phyloP scores from a whole-genome alignment of 1,140 invertebrate genomes.

The Drosophila willistoni region DNA sequence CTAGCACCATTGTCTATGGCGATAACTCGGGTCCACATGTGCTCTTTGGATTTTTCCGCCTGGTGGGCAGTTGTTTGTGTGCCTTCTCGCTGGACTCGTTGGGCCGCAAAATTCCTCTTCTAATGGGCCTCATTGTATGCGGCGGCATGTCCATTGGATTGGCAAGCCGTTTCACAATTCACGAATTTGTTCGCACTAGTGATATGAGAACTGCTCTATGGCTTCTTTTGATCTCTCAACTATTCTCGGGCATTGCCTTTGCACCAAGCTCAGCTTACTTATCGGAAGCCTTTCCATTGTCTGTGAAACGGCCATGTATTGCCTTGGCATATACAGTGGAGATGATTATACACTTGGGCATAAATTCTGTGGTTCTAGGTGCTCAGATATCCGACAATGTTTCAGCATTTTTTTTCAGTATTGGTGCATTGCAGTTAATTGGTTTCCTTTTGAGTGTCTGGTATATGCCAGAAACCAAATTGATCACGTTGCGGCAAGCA shows the following conservation, averaged over 20 bases:
- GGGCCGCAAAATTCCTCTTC: slow-evolving; percentile 59
- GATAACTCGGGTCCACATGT: slow-evolving; percentile 52
- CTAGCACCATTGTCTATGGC: slow-evolving; percentile 50
- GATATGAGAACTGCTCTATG: slow-evolving; percentile 55
- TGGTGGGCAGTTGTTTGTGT: slow-evolving; percentile 49
- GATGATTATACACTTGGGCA: slow-evolving; percentile 51
- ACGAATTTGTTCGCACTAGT: slow-evolving; percentile 3
- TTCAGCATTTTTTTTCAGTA: slow-evolving; percentile 41
- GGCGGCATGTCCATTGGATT: slow-evolving; percentile 48
- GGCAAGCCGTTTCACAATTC: slow-evolving; percentile 47
- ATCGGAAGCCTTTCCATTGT: slow-evolving; percentile 68
- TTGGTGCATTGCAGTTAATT: slow-evolving; percentile 50
- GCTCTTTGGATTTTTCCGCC: slow-evolving; percentile 59
- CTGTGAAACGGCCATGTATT: slow-evolving; percentile 61
- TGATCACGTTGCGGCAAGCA: slow-evolving; percentile 59
- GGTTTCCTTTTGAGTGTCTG: slow-evolving; percentile 55
- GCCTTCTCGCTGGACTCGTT: slow-evolving; percentile 57
- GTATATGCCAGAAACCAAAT: slow-evolving; percentile 70
- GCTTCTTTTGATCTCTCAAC: slow-evolving; percentile 61
- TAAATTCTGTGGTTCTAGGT: slow-evolving; percentile 34
- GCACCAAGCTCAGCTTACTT: slow-evolving; percentile 67
- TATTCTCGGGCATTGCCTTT: slow-evolving; percentile 62
- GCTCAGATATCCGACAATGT: slow-evolving; percentile 5
- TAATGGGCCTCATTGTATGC: slow-evolving; percentile 58
- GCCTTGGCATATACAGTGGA: slow-evolving; percentile 59